phyloP scores from a whole-genome alignment of 2,888 invertebrate species.

The Nymphalis polychloros region DNA sequence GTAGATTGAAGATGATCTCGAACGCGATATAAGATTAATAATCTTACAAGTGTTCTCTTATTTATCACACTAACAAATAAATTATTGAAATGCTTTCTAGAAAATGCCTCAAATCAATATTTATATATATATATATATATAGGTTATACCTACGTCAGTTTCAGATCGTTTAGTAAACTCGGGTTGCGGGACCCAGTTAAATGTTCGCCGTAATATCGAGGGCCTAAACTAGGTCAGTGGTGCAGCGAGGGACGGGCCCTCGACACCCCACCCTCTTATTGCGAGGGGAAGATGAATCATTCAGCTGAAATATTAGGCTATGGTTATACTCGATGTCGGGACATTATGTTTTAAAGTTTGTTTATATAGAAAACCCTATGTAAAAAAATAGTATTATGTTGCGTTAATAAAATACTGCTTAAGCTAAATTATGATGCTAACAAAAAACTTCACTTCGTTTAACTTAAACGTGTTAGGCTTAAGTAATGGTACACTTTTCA shows the following conservation, averaged over 20 bases:
- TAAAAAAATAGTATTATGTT: not conserved
- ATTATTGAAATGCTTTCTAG: not conserved
- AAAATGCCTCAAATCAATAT: not conserved
- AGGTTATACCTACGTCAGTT: not conserved
- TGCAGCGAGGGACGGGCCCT: constrained; percentile 64
- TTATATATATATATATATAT: not conserved
- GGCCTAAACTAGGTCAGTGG: constrained; percentile 72
- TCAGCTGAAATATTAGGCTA: constrained; percentile 31
- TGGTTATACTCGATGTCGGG: constrained; percentile 1
- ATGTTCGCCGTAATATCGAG: constrained; percentile 42
- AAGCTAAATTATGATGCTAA: constrained; percentile 9
- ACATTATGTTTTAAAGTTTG: not conserved
- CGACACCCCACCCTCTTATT: constrained; percentile 43
- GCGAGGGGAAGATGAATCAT: constrained; percentile 41
- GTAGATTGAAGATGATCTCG: constrained; percentile 28
- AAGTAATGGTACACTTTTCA: constrained; percentile 17
- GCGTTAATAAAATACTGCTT: constrained; percentile 1
- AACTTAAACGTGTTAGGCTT: constrained; percentile 32
- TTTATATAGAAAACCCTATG: too few relatives aligned
- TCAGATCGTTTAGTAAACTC: constrained; percentile 24
- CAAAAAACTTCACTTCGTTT: constrained; percentile 35
- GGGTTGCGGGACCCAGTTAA: constrained; percentile 33
- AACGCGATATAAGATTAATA: constrained; percentile 17
- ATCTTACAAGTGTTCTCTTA: not conserved
- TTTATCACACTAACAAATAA: not conserved